Evolutionary conservation across 2,888 invertebrate genomes (phyloP), one percentile per base, ranked within the genome.

Genomic region (Bruchidius siliquastri): DNA sequence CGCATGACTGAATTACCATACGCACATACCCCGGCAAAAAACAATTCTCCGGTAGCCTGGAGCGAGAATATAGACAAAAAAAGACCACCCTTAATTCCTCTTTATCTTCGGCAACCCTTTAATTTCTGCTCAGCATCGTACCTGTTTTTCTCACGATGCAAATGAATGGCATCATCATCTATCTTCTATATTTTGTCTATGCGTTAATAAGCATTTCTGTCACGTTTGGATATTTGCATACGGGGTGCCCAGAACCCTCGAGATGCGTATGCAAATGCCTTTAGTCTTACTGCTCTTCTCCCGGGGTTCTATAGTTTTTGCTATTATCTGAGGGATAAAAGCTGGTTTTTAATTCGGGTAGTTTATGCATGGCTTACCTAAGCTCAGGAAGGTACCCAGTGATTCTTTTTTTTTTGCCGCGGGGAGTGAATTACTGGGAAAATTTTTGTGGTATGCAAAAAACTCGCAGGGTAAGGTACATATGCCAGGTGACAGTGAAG

Each of bases 251-350:
- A 72, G 73, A 71, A 72, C 72, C 68, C 71, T 22, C 70, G 69
- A 26, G 71, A 68, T 22, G 74, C 26, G 26, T 76, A 75, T 76
- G 76, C 74, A 75, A 75, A 74, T 77, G 21, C 72, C 77, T 77
- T 77, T 75, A 77, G 77, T 77, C 74, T 77, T 77, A 77, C 77
- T 70, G 71, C 67, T 74, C 70, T 73, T 74, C 73, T 71, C 30
- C 21, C 70, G 73, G 66, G 74, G 68, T 76, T 75, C 77, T 77
- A 74, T 76, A 77, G 77, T 79, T 76, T 78, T 76, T 75, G 73
- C 76, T 72, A 80, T 80, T 81, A 80, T 81, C 80, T 80, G 76
- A 76, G 76, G 78, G 74, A 78, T 76, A 78, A 79, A 79, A 78
- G 77, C 75, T 67, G 75, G 75, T 78, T 77, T 70, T 79, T 80